Evolutionary conservation across 2,888 invertebrate genomes (phyloP), one percentile per base, ranked within the genome.

Genomic region (Rotaria magnacalcarata): DNA sequence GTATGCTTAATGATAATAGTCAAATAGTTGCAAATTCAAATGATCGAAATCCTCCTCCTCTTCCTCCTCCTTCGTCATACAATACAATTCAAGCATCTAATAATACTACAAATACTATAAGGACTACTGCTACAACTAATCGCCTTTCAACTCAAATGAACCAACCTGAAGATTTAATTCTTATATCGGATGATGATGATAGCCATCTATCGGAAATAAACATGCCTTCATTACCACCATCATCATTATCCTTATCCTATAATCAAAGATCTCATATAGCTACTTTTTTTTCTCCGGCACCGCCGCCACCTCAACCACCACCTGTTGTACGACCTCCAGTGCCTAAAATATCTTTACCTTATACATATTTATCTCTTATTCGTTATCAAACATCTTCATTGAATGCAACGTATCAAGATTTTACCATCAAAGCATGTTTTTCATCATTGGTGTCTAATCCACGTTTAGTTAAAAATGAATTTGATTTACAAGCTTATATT

Each of bases 331-430:
- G 54, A 54, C 21, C 54, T 21, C 21, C 21, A 16, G 27, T 34
- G 6, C 34, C 27, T 34, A 34, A 41, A 67, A 19, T 67, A 67
- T 67, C 16, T 67, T 34, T 67, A 67, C 80, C 80, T 21, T 80
- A 47, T 80, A 80, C 80, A 47, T 80, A 80, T n/a, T 47, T 80
- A 80, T 80, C 80, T 80, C 19, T 47, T 5, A 80, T 80, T 47
- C 47, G n/a, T 24, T 24, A 47, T 6, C 43, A 80, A n/a, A 24
- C 10, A 47, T 14, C 16, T 16, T 24, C 24, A 8, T 47, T n/a
- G 6, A 80, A 41, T 11, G 34, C 47, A n/a, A 41, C 24, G 11
- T 24, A 47, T 47, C 21, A 47, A n/a, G 80, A 80, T n/a, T 80
- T 47, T 80, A 3, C n/a, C 2, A n/a, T 80, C 7, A 80, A 80